Evolutionary conservation across 2,888 invertebrate genomes (phyloP), one percentile per base, ranked within the genome.

Genomic region (Cephus sareptanus): DNA sequence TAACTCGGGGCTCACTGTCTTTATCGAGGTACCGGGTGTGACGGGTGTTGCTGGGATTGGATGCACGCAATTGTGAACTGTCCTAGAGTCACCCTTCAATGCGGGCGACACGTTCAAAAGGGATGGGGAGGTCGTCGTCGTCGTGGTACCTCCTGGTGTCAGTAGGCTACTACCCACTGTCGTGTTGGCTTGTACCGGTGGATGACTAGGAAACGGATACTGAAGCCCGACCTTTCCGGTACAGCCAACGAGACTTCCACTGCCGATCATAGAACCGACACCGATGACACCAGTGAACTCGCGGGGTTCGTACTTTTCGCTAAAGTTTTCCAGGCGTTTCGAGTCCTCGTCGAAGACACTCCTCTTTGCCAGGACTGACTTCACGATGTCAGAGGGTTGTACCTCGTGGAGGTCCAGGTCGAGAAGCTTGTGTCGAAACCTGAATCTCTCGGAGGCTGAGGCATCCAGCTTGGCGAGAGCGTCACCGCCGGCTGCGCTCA

Each of bases 311-410:
- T 97, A 95, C 92, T 97, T 95, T 92, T 98, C 95, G 89, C 95
- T 94, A 79, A 96, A 95, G 87, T 97, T 97, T 91, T 98, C 98
- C 79, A 99, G 93, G 68, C 99, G 94, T 92, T 98, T 98, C 70
- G 96, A 95, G 91, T 99, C 99, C 91, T 98, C 98, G 90, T 99
- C 99, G 92, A 99, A 98, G 77, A 99, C 97, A 76, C 98, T 98
- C 82, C 96, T 95, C 91, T 97, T 97, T 9, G 98, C 97, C 87
- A 98, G 93, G 86, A 99, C 94, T 34, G 97, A 97, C 88, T 97
- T 97, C 69, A 98, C 97, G 87, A 98, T 98, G 87, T 98, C 98
- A 34, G 98, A 98, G 0, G 98, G 98, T 90, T 98, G 97, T 79
- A 96, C 94, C 88, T 96, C 95, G 87, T 95, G 94, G 80, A 96